Percentiles rank a stretch among this genome's conserved stretches.
These are phyloP conservation scores for Prosapia bicincta DNA, from an alignment of 2,888 invertebrate genomes.

Conservation along the genomic window DNA sequence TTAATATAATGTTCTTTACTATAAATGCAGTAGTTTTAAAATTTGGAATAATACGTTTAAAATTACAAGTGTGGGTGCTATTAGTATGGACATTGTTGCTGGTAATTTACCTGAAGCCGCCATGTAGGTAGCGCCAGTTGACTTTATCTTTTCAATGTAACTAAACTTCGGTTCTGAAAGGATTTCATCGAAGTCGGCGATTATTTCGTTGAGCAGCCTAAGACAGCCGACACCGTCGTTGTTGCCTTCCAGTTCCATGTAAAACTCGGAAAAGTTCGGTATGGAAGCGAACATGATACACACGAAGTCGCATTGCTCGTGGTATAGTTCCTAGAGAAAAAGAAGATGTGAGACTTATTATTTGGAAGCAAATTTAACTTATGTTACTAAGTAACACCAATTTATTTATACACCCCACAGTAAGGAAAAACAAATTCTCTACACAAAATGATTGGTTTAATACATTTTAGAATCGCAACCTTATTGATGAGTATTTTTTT, in stretches of 20 bases:
- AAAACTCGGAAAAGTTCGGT: slow-evolving; percentile 97
- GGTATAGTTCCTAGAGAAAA: slow-evolving; percentile 78
- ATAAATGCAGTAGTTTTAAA: too few species aligned
- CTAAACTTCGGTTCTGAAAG: slow-evolving; percentile 78
- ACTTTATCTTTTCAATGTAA: slow-evolving; percentile 94
- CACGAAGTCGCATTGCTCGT: slow-evolving; percentile 92
- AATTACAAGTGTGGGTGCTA: too few species aligned
- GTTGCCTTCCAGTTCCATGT: slow-evolving; percentile 94
- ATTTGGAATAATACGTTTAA: too few species aligned
- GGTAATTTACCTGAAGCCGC: slow-evolving; percentile 89
- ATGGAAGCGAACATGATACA: slow-evolving; percentile 97
- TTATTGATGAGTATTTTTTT: too few species aligned
- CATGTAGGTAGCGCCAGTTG: slow-evolving; percentile 95
- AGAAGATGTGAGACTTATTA: too few species aligned
- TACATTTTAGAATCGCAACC: too few species aligned
- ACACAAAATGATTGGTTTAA: background rate
- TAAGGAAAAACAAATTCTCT: too few species aligned
- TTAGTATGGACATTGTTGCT: too few species aligned
- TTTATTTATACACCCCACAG: too few species aligned
- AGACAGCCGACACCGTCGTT: slow-evolving; percentile 98
- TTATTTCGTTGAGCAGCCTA: slow-evolving; percentile 94
- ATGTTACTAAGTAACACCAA: too few species aligned
- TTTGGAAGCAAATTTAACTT: too few species aligned
- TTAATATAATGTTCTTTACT: too few species aligned
- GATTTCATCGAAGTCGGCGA: slow-evolving; percentile 96